A percentile compares a stretch with the other conserved stretches of the same genome.
Conservation (phyloP, 2,797 vertebrate species). For the Poeciliopsis paucimaculata region DNA sequence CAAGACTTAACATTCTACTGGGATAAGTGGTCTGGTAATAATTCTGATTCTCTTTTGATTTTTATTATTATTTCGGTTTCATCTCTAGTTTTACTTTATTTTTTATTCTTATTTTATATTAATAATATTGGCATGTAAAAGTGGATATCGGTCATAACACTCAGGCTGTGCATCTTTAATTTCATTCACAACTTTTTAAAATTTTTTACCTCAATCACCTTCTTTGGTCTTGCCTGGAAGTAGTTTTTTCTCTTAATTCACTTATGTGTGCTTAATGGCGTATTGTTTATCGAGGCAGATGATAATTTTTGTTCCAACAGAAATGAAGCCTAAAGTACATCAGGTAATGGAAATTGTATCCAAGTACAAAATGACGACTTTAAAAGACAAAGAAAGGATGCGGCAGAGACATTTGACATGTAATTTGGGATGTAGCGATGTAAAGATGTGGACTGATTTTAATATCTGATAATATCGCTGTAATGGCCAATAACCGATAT, state of each 20-base stretch:
- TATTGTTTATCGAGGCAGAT: not conserved
- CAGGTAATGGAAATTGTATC: not conserved
- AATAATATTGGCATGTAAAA: not conserved
- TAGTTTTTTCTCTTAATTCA: not conserved
- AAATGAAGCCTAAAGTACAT: not conserved
- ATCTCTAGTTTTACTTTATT: not conserved
- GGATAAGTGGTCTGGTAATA: not conserved
- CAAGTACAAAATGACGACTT: not conserved
- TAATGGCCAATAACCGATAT: too few species aligned
- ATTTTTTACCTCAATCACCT: not conserved
- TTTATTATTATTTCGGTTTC: too few species aligned
- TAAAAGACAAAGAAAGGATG: not conserved
- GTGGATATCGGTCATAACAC: too few species aligned
- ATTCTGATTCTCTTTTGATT: not conserved
- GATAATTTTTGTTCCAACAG: not conserved
- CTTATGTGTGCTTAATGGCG: not conserved
- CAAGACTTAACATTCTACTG: not conserved
- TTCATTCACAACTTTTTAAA: not conserved
- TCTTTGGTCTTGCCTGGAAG: not conserved
- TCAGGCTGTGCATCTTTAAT: not conserved
- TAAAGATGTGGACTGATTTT: too few species aligned
- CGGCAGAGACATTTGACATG: not conserved
- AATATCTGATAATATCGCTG: too few species aligned
- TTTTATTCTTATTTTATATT: too few species aligned
- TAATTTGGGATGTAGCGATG: too few species aligned